A percentile compares a stretch with the other conserved stretches of the same genome.
Evolutionary conservation across 2,113 vertebrate genomes (phyloP).

Genomic region (Erpornis zantholeuca): DNA sequence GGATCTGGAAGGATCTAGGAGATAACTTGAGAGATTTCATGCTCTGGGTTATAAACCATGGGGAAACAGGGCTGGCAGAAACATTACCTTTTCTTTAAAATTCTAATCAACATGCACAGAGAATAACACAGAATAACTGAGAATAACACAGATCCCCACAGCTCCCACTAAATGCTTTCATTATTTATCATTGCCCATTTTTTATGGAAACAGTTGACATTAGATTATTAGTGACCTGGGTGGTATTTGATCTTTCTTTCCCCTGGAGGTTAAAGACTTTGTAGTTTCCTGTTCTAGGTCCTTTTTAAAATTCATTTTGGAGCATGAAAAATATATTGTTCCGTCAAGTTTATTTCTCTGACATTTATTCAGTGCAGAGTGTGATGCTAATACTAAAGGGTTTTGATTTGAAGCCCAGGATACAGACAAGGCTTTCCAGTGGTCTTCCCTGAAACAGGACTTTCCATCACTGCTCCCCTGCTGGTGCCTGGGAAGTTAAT

Average conservation of each 20-base stretch:
- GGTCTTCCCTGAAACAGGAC: neutral
- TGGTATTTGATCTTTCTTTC: slow-evolving; percentile 19
- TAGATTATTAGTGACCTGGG: neutral
- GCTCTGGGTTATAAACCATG: neutral
- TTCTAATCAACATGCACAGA: neutral
- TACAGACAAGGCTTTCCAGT: neutral
- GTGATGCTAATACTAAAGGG: neutral
- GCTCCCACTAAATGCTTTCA: neutral
- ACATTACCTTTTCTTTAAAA: neutral
- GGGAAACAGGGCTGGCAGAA: neutral
- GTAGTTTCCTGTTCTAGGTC: neutral
- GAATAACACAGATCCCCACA: neutral
- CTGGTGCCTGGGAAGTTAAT: neutral
- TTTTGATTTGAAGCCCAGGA: neutral
- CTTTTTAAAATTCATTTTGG: slow-evolving; percentile 30
- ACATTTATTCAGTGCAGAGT: slow-evolving; percentile 42
- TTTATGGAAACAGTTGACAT: slow-evolving; percentile 1
- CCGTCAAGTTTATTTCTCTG: slow-evolving; percentile 26
- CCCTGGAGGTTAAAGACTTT: neutral
- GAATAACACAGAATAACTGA: neutral
- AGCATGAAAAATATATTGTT: slow-evolving; percentile 23
- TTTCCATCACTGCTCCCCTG: neutral
- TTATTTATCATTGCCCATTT: neutral
- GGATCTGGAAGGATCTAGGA: neutral
- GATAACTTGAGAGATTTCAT: neutral